phyloP scores from a whole-genome alignment of 2,888 invertebrate species.

The Drosophila infuscata region DNA sequence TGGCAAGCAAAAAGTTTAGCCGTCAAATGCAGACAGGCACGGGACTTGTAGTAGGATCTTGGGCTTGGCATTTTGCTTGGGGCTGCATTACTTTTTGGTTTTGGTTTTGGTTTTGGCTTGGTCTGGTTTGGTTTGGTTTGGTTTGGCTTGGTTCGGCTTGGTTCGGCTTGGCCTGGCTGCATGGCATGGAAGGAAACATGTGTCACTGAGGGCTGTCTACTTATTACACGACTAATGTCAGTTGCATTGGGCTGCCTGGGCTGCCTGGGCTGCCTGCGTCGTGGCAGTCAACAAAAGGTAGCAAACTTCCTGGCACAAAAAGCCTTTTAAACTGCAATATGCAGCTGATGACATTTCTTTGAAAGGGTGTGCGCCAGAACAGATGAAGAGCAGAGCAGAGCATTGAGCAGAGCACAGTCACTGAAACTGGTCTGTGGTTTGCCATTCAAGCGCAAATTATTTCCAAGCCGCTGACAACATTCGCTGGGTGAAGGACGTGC shows the following conservation, averaged over 20 bases:
- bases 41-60: slow-evolving; percentile 46
- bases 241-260: slow-evolving; percentile 55
- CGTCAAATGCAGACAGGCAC: slow-evolving; percentile 54
- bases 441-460: slow-evolving; percentile 65
- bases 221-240: slow-evolving; percentile 80
- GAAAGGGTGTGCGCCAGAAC: slow-evolving; percentile 20
- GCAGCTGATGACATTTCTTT: slow-evolving; percentile 65
- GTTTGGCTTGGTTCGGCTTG: slow-evolving; percentile 27
- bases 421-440: slow-evolving; percentile 54
- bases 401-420: background rate
- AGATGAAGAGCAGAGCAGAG: background rate
- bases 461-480: slow-evolving; percentile 56
- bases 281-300: slow-evolving; percentile 71
- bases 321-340: slow-evolving; percentile 65
- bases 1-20: slow-evolving; percentile 72
- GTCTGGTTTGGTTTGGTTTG: slow-evolving; percentile 34
- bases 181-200: slow-evolving; percentile 76
- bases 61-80: slow-evolving; percentile 13
- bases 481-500: slow-evolving; percentile 46
- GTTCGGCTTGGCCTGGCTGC: slow-evolving; percentile 28
- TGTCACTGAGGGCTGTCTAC: slow-evolving; percentile 78
- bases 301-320: slow-evolving; percentile 71
- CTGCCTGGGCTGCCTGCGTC: slow-evolving; percentile 8
- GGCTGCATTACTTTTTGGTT: slow-evolving; percentile 1
- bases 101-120: slow-evolving; percentile 24